Conservation (phyloP, 2,113 vertebrate species). For the Aleadryas rufinucha region DNA sequence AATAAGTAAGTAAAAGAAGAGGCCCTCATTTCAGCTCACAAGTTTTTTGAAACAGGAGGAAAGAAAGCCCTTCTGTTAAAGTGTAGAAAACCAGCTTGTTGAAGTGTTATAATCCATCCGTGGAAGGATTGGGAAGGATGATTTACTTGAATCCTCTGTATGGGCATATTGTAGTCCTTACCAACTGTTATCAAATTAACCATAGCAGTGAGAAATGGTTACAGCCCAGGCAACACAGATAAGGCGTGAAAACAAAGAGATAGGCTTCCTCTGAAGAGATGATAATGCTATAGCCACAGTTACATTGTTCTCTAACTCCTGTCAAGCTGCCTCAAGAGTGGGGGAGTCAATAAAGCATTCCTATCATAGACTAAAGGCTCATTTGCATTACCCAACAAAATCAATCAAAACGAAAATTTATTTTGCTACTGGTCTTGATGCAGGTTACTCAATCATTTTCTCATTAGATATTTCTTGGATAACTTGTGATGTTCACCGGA, state of each 20-base stretch:
- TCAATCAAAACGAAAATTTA: neutral
- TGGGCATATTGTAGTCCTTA: neutral
- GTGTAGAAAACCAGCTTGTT: neutral
- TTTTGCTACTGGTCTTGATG: neutral
- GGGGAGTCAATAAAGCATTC: neutral
- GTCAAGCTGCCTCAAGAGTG: neutral
- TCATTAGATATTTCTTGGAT: neutral
- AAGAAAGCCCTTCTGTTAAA: neutral
- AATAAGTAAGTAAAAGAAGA: neutral
- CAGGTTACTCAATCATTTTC: neutral
- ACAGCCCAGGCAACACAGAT: neutral
- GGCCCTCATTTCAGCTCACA: neutral
- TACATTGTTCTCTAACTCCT: neutral
- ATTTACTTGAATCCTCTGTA: neutral
- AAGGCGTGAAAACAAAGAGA: neutral
- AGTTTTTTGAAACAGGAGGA: neutral
- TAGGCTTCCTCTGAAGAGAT: neutral
- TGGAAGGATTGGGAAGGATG: neutral
- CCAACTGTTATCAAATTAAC: neutral
- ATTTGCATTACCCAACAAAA: neutral
- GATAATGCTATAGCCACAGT: neutral
- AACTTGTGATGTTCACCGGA: neutral
- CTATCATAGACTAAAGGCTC: neutral
- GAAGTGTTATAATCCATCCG: neutral
- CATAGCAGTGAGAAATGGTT: neutral